Evolutionary conservation across 2,113 vertebrate species (phyloP), one percentile per base, ranked within the genome.

Genomic region (Embiotoca jacksoni): DNA sequence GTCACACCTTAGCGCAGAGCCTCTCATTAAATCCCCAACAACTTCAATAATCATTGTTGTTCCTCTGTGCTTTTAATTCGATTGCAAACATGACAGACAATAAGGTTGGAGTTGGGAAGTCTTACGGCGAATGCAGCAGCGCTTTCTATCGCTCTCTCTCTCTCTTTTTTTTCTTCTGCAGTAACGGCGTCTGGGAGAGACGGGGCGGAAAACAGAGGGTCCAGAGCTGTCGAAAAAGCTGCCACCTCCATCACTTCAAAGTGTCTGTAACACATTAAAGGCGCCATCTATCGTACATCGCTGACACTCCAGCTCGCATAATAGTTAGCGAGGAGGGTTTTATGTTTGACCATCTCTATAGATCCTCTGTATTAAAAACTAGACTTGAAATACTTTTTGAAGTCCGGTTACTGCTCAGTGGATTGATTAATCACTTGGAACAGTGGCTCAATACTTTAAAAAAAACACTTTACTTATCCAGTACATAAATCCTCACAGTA

Each of bases 11-110:
- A 72, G 52, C n/a, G 69, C 73, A 55, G 49, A 84, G 75, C 50
- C 75, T 83, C 83, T 90, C 83, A 86, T 88, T 91, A 90, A 87
- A 87, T 91, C 87, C 84, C 87, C 80, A 88, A 79, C 87, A 89
- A 80, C 87, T 89, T 89, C 78, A 88, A 89, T 86, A 75, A 88
- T 90, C 82, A 31, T 80, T 79, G n/a, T 2, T 79, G 60, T 81
- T 74, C 73, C 79, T 80, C 53, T 54, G 67, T 53, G 72, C 70
- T 63, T 85, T 84, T 82, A 89, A 87, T 87, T 78, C 75, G 68
- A 31, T 55, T 47, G 67, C 65, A 84, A 79, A 85, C 80, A 82
- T 82, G 79, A 89, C 85, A 88, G 87, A 71, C 79, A 85, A 82
- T 75, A 63, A 80, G 88, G 88, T 80, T 85, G 77, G 79, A 80